Base-by-base conservation (phyloP, 2,797 vertebrate genomes). In the Trichosurus vulpecula region DNA sequence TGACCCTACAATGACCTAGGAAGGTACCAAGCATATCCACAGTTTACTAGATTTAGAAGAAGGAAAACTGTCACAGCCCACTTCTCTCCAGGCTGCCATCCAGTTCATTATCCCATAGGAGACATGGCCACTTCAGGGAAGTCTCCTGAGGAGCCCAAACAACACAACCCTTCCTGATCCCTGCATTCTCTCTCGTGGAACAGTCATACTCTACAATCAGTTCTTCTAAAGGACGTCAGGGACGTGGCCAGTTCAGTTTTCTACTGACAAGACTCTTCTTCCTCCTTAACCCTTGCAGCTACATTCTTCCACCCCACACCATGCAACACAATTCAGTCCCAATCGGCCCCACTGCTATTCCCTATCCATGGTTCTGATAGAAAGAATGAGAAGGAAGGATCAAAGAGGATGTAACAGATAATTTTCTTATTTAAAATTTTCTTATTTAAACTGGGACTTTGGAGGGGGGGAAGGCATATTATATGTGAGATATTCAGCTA, bases 371-470 rank as follows among this genome's bases (percentile, higher is more conserved):
- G 61, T 74, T n/a, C 61, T 74, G 61, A n/a, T 74, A 41, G 11
- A 61, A 61, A n/a, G 4, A 9, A 54, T 56, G 35, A 89, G 31
- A 66, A 66, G 90, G 41, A 95, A 11, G 58, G 58, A 35, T 90
- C 52, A 87, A 66, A 90, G 81, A 66, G 35, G 22, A 53, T 41
- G 19, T 52, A 91, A 95, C 94, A 90, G 61, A 93, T 41, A 93
- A 95, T 93, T 95, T 95, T 14, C 16, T 47, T 52, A 53, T 90
- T 96, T 19, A 35, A 93, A 97, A 93, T n/a, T n/a, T n/a, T n/a
- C n/a, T n/a, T n/a, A n/a, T n/a, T n/a, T n/a, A n/a, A 74, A 41
- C 6, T 74, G 0, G 10, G n/a, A 74, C 66, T 74, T 66, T 3
- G 0, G 31, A 11, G 58, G 16, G 35, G 8, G 66, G n/a, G 14